phyloP scores from a whole-genome alignment of 2,797 vertebrate species.

The Halcyon chelicuti region DNA sequence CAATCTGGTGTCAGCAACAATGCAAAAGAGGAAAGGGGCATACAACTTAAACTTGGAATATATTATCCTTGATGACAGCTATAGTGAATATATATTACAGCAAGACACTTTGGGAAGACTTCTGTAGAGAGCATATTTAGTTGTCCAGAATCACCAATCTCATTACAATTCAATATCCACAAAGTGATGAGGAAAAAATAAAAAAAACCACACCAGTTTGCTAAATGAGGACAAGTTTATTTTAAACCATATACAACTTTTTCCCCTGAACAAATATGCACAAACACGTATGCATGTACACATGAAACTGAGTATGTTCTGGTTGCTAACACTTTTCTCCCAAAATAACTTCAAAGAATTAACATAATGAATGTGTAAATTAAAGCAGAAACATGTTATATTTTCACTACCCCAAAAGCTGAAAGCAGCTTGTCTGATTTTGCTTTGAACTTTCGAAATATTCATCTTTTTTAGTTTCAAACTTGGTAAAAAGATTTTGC shows the following conservation, averaged over 20 bases:
- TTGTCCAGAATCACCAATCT: background rate
- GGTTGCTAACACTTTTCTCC: background rate
- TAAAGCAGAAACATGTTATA: slow-evolving; percentile 40
- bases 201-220: background rate
- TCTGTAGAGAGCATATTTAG: background rate
- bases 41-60: background rate
- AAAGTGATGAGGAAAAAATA: background rate
- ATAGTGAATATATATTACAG: background rate
- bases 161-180: background rate
- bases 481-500: slow-evolving; percentile 5
- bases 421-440: slow-evolving; percentile 28
- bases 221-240: background rate
- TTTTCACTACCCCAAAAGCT: slow-evolving; percentile 30
- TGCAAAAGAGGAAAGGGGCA: background rate
- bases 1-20: background rate
- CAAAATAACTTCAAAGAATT: slow-evolving; percentile 59
- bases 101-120: background rate
- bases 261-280: background rate
- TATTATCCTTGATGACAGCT: background rate
- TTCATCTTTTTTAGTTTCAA: slow-evolving; percentile 11
- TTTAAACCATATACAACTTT: background rate
- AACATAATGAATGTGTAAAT: slow-evolving; percentile 51
- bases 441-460: slow-evolving; percentile 52
- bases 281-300: background rate
- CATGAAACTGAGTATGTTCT: background rate